A percentile compares a stretch with the other conserved stretches of the same genome.
phyloP scores from a whole-genome alignment of 2,113 vertebrate genomes.

The Strigops habroptila region DNA sequence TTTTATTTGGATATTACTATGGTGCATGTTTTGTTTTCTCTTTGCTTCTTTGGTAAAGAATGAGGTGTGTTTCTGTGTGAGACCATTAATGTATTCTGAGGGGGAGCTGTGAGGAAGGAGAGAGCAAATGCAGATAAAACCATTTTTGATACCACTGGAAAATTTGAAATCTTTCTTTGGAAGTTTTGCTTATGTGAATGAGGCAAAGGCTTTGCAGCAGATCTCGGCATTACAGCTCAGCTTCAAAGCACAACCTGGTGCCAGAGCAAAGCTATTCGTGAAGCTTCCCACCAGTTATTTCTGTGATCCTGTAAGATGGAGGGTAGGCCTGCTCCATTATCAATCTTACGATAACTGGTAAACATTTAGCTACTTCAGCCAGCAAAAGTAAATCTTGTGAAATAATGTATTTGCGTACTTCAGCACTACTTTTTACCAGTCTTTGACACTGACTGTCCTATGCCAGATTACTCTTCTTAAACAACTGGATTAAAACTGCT shows the following conservation, averaged over 20 bases:
- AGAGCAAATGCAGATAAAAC: background rate
- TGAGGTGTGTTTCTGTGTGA: background rate
- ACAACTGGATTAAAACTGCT: background rate
- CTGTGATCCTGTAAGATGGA: background rate
- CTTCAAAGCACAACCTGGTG: background rate
- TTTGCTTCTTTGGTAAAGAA: background rate
- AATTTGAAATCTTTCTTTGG: background rate
- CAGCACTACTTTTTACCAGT: background rate
- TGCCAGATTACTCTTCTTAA: background rate
- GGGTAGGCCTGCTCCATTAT: background rate
- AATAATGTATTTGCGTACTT: background rate
- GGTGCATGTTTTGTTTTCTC: background rate
- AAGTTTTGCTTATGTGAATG: background rate
- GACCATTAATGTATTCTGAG: background rate
- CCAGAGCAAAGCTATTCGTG: background rate
- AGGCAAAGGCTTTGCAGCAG: background rate
- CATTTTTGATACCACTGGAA: background rate
- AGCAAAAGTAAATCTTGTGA: background rate
- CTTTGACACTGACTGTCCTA: background rate
- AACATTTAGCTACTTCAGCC: background rate
- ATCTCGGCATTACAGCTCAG: background rate
- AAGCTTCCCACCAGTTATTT: background rate
- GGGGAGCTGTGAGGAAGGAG: background rate
- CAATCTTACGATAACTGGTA: background rate
- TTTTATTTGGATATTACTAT: background rate